A percentile compares a stretch with the other conserved stretches of the same genome.
Evolutionary conservation across 2,888 invertebrate genomes (phyloP).

Genomic region (Trachelus troglodyta): DNA sequence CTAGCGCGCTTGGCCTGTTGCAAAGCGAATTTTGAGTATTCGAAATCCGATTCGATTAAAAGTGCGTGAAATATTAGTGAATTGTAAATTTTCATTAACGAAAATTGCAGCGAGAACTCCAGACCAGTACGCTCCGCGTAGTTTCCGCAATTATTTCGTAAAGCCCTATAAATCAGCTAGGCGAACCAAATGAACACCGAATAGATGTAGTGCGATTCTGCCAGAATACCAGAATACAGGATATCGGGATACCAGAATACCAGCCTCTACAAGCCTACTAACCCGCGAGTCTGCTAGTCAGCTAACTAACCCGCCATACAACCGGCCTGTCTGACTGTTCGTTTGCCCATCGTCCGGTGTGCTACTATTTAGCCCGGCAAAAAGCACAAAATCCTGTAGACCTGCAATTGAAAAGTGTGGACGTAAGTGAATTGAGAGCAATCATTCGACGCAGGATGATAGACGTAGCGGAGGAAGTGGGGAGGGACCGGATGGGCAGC

Average conservation of each 20-base stretch:
- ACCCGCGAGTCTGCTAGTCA: no score
- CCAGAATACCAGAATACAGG: not conserved
- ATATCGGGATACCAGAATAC: no score
- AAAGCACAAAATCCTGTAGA: slow-evolving; percentile 1
- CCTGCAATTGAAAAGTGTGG: slow-evolving; percentile 34
- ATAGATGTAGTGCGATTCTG: slow-evolving; percentile 19
- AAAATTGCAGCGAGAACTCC: slow-evolving; percentile 45
- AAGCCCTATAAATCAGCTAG: slow-evolving; percentile 49
- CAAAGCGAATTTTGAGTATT: no score
- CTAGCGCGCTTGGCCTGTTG: no score
- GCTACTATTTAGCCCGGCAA: not conserved
- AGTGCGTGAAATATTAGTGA: not conserved
- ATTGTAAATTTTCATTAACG: slow-evolving; percentile 53
- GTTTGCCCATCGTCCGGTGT: not conserved
- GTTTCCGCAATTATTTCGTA: slow-evolving; percentile 50
- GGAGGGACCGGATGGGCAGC: not conserved
- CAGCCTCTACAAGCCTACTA: no score
- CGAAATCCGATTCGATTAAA: not conserved
- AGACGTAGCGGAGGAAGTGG: not conserved
- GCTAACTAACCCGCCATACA: no score
- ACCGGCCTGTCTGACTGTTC: no score
- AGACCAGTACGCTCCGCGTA: slow-evolving; percentile 17
- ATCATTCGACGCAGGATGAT: slow-evolving; percentile 9
- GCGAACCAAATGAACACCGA: slow-evolving; percentile 38
- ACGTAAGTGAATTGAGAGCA: slow-evolving; percentile 14